Base-by-base conservation (phyloP, 2,888 invertebrate genomes). In the Phalangium opilio region DNA sequence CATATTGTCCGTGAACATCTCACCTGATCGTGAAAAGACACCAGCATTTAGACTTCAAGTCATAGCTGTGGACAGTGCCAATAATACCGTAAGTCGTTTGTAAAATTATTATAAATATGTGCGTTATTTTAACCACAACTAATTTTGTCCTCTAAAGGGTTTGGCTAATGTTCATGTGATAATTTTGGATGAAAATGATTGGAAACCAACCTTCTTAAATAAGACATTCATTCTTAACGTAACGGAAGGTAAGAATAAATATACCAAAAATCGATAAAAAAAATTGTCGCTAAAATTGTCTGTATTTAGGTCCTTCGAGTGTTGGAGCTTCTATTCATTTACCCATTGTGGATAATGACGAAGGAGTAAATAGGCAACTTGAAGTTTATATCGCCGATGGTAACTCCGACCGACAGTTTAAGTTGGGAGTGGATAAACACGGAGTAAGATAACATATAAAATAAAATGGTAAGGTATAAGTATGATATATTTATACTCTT, bases 261-360 rank as follows among this genome's bases (percentile, higher is more conserved):
- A 1, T 1, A 34, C 11, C 34, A 34, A 34, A n/a, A 12, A 12
- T 34, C 11, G 34, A n/a, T 12, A n/a, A 34, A 12, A 34, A 1
- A 34, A 34, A 12, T 34, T 34, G 34, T 2, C 1, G 11, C 34
- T 34, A 34, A n/a, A 34, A 12, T 39, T 10, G 20, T 45, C 12
- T 17, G 15, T 36, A 41, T 39, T 7, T n/a, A 52, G 52, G 58
- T 2, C 53, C 56, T n/a, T 52, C 53, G 11, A 52, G 55, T 45
- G 34, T 56, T 39, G 59, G 59, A n/a, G 56, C 52, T 5, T 47
- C 50, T 41, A 52, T 56, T 39, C 54, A 52, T 21, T 43, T 55
- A 20, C 59, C 55, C 67, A 75, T 76, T 62, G 67, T 87, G 36
- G 73, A 83, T 2, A 86, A 85, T 3, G 72, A 55, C 63, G 62